These are phyloP conservation scores for Lomographa bimaculata DNA, from an alignment of 2,888 invertebrate species.

Conservation along the genomic window DNA sequence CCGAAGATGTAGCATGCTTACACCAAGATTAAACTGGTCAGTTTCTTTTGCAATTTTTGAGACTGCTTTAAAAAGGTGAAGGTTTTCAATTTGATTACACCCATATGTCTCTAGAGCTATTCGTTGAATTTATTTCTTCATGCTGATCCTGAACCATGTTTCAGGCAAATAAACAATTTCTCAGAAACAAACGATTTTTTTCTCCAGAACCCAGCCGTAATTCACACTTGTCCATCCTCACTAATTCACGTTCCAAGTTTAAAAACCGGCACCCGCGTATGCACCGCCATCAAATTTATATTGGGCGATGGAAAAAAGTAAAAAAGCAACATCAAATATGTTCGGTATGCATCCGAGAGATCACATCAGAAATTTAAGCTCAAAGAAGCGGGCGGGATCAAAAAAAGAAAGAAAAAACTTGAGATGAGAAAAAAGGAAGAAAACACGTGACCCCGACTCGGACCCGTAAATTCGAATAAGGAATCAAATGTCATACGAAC, in stretches of 20 bases:
- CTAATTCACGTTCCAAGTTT: conserved; percentile 37
- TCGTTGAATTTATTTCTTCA: too few species aligned
- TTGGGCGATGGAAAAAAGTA: conserved; percentile 54
- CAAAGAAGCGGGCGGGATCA: conserved; percentile 63
- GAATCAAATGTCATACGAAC: conserved; percentile 78
- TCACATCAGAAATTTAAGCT: conserved; percentile 80
- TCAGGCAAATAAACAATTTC: too few species aligned
- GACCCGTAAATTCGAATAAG: conserved; percentile 78
- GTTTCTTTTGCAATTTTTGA: too few species aligned
- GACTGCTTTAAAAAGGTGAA: too few species aligned
- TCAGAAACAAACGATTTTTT: too few species aligned
- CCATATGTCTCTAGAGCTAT: too few species aligned
- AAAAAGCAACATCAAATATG: conserved; percentile 77
- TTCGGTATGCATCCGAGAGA: conserved; percentile 77
- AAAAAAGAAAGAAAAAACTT: conserved; percentile 50
- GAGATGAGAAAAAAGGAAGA: conserved; percentile 36
- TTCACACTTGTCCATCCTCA: conserved; percentile 53
- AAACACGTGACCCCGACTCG: conserved; percentile 60
- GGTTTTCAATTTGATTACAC: too few species aligned
- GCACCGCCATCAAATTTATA: conserved; percentile 67
- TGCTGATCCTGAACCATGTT: too few species aligned
- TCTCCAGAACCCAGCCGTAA: conserved; percentile 40
- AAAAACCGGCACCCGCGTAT: conserved; percentile 48
- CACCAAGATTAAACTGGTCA: too few species aligned
- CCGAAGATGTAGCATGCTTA: too few species aligned